Evolutionary conservation across 2,113 vertebrate genomes (phyloP), one percentile per base, ranked within the genome.

Genomic region (Megalops atlanticus): DNA sequence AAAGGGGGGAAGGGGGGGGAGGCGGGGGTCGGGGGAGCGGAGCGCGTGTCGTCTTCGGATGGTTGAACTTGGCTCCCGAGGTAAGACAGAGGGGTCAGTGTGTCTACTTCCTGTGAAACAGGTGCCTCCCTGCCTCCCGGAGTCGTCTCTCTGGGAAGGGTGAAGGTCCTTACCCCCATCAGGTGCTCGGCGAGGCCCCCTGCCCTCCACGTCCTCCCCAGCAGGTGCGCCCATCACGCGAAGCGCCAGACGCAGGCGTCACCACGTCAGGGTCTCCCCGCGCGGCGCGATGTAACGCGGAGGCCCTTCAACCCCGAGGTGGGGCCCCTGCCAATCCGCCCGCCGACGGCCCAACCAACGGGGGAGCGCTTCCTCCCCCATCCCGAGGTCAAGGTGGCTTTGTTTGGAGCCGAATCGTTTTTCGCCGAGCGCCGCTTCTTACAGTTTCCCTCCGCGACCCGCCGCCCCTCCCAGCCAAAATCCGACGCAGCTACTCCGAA

Each of bases 271-370:
- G 73, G 80, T 27, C 52, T 75, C 40, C 36, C 39, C 43, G 72
- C 76, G 12, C 43, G 18, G 35, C 81, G 84, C 81, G 74, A 83
- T 88, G 88, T 82, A 87, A 82, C 83, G 83, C 77, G 76, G 86
- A 85, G 90, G 88, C 91, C 89, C 86, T 89, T 79, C 89, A 90
- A 91, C 92, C 93, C 85, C 47, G 49, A 84, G 92, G 93, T 92
- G 92, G 93, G 79, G 89, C 87, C 89, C 91, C 90, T 93, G 93
- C 93, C 93, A 93, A 88, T 93, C 91, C 87, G 87, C 83, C 92
- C 92, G 92, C 92, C 92, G 93, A 54, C 85, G 72, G 73, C 85
- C n/a, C 71, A 90, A 90, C 92, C 90, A 90, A 90, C 88, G 86
- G 77, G 16, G 31, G 88, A 88, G 87, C 89, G 88, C 89, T 90